Base-by-base conservation (phyloP, 2,888 invertebrate genomes). In the Zootermopsis nevadensis region DNA sequence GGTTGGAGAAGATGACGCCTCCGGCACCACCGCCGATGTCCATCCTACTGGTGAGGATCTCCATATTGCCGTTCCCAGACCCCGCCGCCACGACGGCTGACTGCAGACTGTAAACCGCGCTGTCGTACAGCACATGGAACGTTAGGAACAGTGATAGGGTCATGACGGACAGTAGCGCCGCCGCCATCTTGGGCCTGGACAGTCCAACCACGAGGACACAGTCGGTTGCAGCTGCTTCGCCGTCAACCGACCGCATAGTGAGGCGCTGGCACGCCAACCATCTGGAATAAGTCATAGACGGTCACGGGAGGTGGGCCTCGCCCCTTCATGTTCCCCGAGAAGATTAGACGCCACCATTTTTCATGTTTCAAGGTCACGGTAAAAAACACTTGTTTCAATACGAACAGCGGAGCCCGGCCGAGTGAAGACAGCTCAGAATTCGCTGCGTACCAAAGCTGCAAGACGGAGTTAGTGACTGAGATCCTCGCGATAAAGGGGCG, bases 91-190 rank as follows among this genome's bases (percentile, higher is more conserved):
- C 89, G 82, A 89, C 89, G 24, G 90, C 90, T 24, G 89, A 93
- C 90, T 95, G 95, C 87, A 96, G 92, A 88, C 95, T 95, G 90
- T 95, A 95, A 35, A 85, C 92, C 82, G 96, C 96, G 89, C 95
- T 95, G 91, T 96, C 96, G 91, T 96, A 96, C 84, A 96, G 93
- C 87, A 96, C 94, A 89, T 96, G 96, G 90, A 96, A 95, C 87
- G 96, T 96, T 88, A 96, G 93, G 90, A 96, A 96, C 86, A 96
- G 92, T 60, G 96, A 96, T 86, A 96, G 91, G 86, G 96, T 91
- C 91, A 95, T 95, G 89, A 96, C 94, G 87, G 95, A 94, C 86
- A 96, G 92, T 89, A 96, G 93, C 86, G 93, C 93, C 89, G 95
- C 94, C 88, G 96, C 95, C 92, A 96, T 93, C 90, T 95, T 95